Conservation (phyloP, 2,888 invertebrate species). For the Lumbricus terrestris region DNA sequence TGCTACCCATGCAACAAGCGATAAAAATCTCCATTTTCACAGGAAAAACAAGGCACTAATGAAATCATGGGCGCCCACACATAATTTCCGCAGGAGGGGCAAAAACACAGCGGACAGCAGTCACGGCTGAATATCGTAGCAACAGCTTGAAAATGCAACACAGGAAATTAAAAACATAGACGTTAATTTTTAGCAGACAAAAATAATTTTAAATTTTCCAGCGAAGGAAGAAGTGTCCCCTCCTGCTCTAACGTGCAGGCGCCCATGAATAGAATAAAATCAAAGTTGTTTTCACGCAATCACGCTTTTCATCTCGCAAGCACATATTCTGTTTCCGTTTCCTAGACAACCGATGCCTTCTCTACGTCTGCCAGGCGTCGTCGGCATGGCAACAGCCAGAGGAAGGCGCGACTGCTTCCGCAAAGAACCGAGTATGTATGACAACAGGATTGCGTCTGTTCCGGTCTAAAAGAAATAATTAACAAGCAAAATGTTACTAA, state of each 20-base stretch:
- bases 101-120: no score
- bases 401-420: constrained; percentile 8
- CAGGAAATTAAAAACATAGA: no score
- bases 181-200: no score
- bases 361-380: background rate
- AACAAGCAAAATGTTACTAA: background rate
- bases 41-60: background rate
- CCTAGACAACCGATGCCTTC: constrained; percentile 5
- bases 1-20: background rate
- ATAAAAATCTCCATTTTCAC: background rate
- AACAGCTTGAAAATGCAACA: no score
- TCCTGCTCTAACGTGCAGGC: no score
- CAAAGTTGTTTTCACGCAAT: no score
- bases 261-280: no score
- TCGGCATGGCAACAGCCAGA: constrained; percentile 31
- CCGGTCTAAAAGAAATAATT: constrained; percentile 19
- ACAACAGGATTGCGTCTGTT: background rate
- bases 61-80: background rate
- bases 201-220: no score
- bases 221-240: no score
- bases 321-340: background rate
- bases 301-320: no score
- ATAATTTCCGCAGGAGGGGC: no score
- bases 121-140: no score
- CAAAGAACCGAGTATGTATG: constrained; percentile 13